Conservation (phyloP, 1,140 invertebrate genomes). For the Ridgeia piscesae region DNA sequence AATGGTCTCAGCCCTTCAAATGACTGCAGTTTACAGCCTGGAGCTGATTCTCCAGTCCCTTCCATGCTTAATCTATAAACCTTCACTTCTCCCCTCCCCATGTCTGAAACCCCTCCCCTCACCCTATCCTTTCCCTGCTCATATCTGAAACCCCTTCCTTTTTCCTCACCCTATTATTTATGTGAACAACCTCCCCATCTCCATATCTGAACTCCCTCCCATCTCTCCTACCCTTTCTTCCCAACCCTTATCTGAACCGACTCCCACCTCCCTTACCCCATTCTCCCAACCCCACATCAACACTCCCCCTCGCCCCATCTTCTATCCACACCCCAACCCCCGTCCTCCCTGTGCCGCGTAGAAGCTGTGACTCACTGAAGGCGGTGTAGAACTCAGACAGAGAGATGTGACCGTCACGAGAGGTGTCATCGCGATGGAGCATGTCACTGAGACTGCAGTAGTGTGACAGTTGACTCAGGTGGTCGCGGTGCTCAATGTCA, state of each 20-base stretch:
- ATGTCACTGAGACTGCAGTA: constrained; percentile 72
- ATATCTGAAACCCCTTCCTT: background rate
- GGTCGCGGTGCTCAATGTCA: constrained; percentile 67
- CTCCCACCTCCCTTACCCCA: background rate
- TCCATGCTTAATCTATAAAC: background rate
- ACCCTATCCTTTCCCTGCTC: no score
- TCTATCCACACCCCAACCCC: background rate
- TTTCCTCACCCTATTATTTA: background rate
- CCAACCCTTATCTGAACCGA: background rate
- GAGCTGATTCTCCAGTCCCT: background rate
- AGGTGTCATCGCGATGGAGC: constrained; percentile 70
- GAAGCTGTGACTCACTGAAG: constrained; percentile 66
- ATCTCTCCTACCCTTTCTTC: background rate
- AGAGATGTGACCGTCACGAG: constrained; percentile 66
- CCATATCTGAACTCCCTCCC: background rate
- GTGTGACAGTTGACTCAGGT: constrained; percentile 67
- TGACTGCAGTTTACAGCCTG: no score
- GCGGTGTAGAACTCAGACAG: constrained; percentile 77
- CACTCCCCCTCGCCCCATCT: background rate
- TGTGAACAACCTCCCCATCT: no score
- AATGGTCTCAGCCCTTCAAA: background rate
- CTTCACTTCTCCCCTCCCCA: no score
- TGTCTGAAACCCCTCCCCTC: background rate
- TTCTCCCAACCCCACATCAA: background rate
- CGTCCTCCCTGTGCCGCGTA: no score